Evolutionary conservation across 2,797 vertebrate species (phyloP).

Genomic region (Hypotaenidia okinawae): DNA sequence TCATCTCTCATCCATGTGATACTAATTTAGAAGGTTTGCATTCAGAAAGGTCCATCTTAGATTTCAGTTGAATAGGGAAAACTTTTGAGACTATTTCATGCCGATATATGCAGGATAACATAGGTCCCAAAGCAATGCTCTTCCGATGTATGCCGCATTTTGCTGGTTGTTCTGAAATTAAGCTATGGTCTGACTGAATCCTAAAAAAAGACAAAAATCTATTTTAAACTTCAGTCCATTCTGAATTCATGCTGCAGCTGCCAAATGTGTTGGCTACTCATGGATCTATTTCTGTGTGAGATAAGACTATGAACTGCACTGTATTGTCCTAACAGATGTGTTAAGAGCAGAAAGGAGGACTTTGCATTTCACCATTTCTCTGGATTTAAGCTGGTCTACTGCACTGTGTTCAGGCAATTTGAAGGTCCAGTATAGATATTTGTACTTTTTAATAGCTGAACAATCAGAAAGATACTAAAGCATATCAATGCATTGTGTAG

Average conservation of each 20-base stretch:
- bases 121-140: neutral
- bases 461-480: neutral
- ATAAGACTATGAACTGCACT: neutral
- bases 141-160: neutral
- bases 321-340: neutral
- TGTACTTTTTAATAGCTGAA: neutral
- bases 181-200: neutral
- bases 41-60: conserved; percentile 1
- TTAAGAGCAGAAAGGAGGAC: neutral
- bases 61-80: conserved; percentile 1
- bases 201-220: neutral
- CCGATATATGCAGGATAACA: neutral
- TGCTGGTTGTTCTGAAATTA: conserved; percentile 4
- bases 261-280: neutral
- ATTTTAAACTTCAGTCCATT: neutral
- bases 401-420: neutral
- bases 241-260: neutral
- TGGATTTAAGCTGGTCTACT: neutral
- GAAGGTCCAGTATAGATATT: neutral
- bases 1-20: neutral
- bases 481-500: neutral
- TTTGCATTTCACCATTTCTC: neutral
- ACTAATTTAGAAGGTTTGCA: conserved; percentile 4
- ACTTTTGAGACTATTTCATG: neutral
- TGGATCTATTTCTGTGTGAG: neutral